Evolutionary conservation across 2,113 vertebrate species (phyloP).

Genomic region (Rhynchopsitta pachyrhyncha): DNA sequence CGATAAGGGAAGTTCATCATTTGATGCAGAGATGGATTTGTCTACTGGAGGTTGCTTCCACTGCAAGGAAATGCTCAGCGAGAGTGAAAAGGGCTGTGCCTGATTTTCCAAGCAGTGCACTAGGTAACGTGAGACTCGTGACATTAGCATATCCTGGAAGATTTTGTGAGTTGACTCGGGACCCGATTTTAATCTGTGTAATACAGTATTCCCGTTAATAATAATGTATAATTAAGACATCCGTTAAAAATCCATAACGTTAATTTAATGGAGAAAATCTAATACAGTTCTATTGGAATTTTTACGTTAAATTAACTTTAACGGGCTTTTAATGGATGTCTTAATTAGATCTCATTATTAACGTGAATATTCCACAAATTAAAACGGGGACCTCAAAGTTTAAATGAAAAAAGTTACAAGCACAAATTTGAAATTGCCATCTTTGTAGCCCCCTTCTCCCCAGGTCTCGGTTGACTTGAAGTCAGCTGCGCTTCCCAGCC

Average conservation of each 20-base stretch:
- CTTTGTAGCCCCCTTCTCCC: slow-evolving; percentile 24
- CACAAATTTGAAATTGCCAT: slow-evolving; percentile 66
- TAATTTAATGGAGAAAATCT: slow-evolving; percentile 90
- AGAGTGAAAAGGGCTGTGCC: slow-evolving; percentile 18
- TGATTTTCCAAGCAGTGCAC: slow-evolving; percentile 46
- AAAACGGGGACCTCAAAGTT: slow-evolving; percentile 79
- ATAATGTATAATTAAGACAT: slow-evolving; percentile 87
- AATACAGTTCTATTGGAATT: slow-evolving; percentile 88
- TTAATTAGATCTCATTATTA: slow-evolving; percentile 90
- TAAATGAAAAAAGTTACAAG: slow-evolving; percentile 81
- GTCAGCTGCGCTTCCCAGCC: neutral
- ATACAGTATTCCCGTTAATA: slow-evolving; percentile 85
- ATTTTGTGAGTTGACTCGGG: slow-evolving; percentile 73
- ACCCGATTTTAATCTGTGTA: slow-evolving; percentile 80
- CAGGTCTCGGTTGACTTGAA: slow-evolving; percentile 4
- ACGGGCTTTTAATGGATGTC: slow-evolving; percentile 88
- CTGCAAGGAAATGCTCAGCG: neutral
- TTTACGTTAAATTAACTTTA: slow-evolving; percentile 91
- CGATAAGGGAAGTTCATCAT: slow-evolving; percentile 57
- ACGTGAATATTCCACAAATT: slow-evolving; percentile 86
- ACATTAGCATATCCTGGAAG: slow-evolving; percentile 65
- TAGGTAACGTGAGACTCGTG: slow-evolving; percentile 37
- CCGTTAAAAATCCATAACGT: slow-evolving; percentile 89
- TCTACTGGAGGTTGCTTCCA: slow-evolving; percentile 52
- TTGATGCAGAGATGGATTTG: slow-evolving; percentile 65